Evolutionary conservation across 2,797 vertebrate species (phyloP), one percentile per base, ranked within the genome.

Genomic region (Enteromius thamalakanensis): DNA sequence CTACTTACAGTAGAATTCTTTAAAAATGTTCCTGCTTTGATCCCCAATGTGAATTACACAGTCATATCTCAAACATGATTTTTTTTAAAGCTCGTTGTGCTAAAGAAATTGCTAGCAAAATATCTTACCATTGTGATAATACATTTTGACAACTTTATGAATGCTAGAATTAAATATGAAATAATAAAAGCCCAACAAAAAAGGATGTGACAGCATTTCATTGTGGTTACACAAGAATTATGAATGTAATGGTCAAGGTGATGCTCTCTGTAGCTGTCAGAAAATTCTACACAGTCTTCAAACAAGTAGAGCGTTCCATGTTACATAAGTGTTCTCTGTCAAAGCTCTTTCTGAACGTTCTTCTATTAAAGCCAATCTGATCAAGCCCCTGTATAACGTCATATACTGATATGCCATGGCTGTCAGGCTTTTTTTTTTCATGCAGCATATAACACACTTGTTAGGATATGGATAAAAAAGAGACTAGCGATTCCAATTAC

Each of bases 241-340:
- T 64, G n/a, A 37, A 62, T 75, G 23, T 51, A 76, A 65, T 68
- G 47, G 37, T 69, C 49, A 76, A 82, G 51, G 51, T 77, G 37
- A 83, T 69, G 17, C 4, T 79, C 42, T 65, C 26, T 29, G 5
- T 67, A 70, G 32, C 51, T 58, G 21, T 42, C 64, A 77, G 71
- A 67, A 69, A 40, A 60, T 58, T 75, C 29, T 37, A 83, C 49
- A 32, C 14, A 75, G 4, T 55, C 69, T 53, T 55, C 3, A 55
- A 21, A 67, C 32, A 64, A 64, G 68, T 2, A 49, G 26, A 49
- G 26, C 1, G 0, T 72, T 72, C 26, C 40, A 17, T 14, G 34
- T 68, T 69, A 60, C 5, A 9, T 37, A 69, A 69, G 74, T 58
- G n/a, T 76, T 45, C 49, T 64, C 42, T 19, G 62, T 47, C 71